phyloP scores from a whole-genome alignment of 2,888 invertebrate species.

The Gnatocerus cornutus region DNA sequence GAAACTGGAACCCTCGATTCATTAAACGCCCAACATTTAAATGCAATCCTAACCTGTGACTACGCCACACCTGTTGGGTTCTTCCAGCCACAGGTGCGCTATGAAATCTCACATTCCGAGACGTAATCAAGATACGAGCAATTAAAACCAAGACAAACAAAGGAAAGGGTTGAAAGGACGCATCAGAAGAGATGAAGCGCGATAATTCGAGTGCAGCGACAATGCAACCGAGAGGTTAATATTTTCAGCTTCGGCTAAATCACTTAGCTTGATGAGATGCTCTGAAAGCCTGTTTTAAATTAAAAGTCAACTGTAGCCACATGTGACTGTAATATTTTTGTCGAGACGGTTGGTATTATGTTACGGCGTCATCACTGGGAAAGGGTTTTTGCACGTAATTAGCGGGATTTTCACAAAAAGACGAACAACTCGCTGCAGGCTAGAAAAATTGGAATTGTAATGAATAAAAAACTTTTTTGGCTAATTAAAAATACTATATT shows the following conservation, averaged over 20 bases:
- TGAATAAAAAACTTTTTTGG: too few relatives aligned
- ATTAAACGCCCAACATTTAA: constrained; percentile 31
- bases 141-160: constrained; percentile 1
- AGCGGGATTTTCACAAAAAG: constrained; percentile 3
- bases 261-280: constrained; percentile 54
- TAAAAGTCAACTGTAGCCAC: constrained; percentile 52
- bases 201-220: constrained; percentile 54
- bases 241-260: constrained; percentile 24
- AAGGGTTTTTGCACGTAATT: constrained; percentile 42
- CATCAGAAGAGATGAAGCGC: constrained; percentile 54
- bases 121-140: constrained; percentile 14
- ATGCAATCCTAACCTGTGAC: constrained; percentile 28
- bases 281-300: constrained; percentile 54
- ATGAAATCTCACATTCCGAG: constrained; percentile 39
- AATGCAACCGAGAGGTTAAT: constrained; percentile 35
- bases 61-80: constrained; percentile 41
- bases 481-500: too few relatives aligned
- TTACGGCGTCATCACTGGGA: constrained; percentile 41
- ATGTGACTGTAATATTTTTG: constrained; percentile 53
- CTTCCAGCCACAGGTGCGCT: constrained; percentile 36
- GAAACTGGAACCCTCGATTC: constrained; percentile 36
- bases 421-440: too few relatives aligned
- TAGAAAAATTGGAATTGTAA: too few relatives aligned
- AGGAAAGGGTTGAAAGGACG: constrained; percentile 31
- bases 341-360: constrained; percentile 50